Evolutionary conservation across 2,113 vertebrate species (phyloP).

Genomic region (Tetrao urogallus): DNA sequence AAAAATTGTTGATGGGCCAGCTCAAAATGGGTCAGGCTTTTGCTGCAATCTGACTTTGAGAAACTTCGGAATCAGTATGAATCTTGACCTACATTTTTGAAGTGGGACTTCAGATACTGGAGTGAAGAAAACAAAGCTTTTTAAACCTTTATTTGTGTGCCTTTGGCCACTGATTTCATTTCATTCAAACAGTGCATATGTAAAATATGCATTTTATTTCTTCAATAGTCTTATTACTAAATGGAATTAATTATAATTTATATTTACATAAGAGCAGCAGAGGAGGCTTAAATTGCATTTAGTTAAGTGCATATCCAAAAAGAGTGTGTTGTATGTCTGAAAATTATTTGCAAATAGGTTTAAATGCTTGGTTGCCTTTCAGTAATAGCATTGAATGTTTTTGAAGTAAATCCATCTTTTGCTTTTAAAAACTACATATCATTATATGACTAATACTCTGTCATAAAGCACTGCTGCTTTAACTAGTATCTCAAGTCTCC

Average conservation of each 20-base stretch:
- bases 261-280: not conserved
- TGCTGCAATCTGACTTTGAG: constrained; percentile 13
- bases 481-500: not conserved
- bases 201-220: not conserved
- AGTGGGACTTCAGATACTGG: constrained; percentile 2
- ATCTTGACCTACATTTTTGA: constrained; percentile 41
- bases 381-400: not conserved
- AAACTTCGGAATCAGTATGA: not conserved
- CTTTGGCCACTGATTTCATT: not conserved
- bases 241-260: not conserved
- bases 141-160: not conserved
- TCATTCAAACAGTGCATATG: rapidly evolving
- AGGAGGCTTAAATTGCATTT: not conserved
- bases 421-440: not conserved
- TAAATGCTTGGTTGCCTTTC: not conserved
- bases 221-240: not conserved
- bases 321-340: not conserved
- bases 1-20: not conserved
- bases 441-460: not conserved
- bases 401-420: not conserved
- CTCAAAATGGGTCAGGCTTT: constrained; percentile 33
- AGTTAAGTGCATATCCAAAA: not conserved
- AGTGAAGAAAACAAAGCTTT: not conserved
- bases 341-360: not conserved
- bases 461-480: not conserved